Evolutionary conservation across 2,797 vertebrate species (phyloP).

Genomic region (Pipistrellus nathusii): DNA sequence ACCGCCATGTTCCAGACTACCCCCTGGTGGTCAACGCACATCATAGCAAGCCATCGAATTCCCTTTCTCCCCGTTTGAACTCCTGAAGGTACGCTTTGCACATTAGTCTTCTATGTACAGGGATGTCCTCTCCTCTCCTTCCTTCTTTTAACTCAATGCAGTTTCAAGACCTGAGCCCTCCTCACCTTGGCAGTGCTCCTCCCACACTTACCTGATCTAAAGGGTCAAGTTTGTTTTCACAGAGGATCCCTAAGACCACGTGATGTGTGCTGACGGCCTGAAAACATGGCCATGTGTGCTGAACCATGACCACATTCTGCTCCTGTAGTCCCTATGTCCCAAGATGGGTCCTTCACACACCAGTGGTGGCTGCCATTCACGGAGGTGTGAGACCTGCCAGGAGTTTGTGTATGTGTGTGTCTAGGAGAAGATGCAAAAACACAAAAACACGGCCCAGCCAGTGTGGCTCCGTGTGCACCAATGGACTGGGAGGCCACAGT

Average conservation of each 20-base stretch:
- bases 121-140: not conserved
- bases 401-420: not conserved
- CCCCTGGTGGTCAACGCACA: no score
- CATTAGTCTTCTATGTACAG: no score
- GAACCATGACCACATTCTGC: not conserved
- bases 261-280: rapidly evolving
- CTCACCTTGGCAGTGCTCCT: not conserved
- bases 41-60: no score
- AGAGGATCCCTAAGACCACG: not conserved
- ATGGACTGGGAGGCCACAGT: no score
- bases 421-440: not conserved
- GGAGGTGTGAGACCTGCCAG: not conserved
- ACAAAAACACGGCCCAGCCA: not conserved
- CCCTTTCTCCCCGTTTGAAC: no score
- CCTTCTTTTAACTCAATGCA: not conserved
- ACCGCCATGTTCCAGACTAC: no score
- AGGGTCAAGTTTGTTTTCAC: not conserved
- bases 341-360: not conserved
- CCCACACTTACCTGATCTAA: not conserved
- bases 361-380: not conserved
- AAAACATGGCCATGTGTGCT: not conserved
- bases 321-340: not conserved
- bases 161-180: not conserved
- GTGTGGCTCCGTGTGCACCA: no score
- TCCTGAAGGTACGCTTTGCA: no score